phyloP scores from a whole-genome alignment of 1,140 invertebrate genomes.

The Littorina saxatilis region DNA sequence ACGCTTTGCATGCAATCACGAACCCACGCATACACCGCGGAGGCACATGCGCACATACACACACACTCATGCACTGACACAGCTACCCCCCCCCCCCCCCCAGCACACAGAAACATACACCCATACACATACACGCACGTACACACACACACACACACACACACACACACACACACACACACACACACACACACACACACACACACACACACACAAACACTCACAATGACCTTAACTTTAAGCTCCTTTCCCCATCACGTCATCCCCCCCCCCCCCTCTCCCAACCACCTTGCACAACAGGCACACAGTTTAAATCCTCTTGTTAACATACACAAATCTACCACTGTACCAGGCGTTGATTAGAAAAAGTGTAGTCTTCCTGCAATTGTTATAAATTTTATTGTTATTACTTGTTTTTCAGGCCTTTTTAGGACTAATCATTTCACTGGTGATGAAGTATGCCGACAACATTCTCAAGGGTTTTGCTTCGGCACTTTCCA shows the following conservation, averaged over 20 bases:
- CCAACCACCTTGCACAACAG: no score
- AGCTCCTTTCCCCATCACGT: no score
- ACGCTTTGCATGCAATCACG: no score
- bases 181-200: not conserved
- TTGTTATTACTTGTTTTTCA: no score
- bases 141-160: not conserved
- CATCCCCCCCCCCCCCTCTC: no score
- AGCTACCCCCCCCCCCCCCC: not conserved
- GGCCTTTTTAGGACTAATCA: conserved; percentile 76
- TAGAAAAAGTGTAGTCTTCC: no score
- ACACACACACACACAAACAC: not conserved
- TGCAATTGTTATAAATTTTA: no score
- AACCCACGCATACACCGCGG: not conserved
- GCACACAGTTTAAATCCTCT: no score
- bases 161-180: not conserved
- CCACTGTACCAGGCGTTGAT: no score
- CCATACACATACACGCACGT: not conserved
- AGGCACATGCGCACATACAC: not conserved
- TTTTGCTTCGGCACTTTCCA: conserved; percentile 60
- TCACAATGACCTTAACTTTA: not conserved
- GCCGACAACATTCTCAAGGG: conserved; percentile 78
- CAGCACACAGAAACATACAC: not conserved
- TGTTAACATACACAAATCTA: no score
- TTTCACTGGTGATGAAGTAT: conserved; percentile 79
- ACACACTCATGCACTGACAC: not conserved